A percentile compares a stretch with the other conserved stretches of the same genome.
phyloP scores from a whole-genome alignment of 2,888 invertebrate genomes.

The Tinea semifulvella region DNA sequence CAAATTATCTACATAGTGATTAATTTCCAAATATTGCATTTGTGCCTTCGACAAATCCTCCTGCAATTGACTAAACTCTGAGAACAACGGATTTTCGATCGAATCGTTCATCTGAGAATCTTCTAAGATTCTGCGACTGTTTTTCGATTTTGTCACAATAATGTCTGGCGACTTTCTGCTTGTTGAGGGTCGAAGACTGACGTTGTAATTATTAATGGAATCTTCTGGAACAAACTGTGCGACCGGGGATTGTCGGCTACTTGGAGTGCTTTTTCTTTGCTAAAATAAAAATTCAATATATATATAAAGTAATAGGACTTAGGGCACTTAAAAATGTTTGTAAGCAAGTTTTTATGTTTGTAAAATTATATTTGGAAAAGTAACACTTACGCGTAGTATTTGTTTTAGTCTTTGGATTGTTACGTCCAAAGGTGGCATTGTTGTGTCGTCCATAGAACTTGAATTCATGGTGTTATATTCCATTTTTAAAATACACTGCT shows the following conservation, averaged over 20 bases:
- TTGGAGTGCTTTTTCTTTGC: not conserved
- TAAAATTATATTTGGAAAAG: not conserved
- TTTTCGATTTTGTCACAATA: not conserved
- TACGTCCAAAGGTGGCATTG: not conserved
- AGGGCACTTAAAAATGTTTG: no score
- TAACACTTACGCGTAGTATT: not conserved
- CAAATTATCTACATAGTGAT: slow-evolving; percentile 1
- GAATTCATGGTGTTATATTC: not conserved
- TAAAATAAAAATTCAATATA: not conserved
- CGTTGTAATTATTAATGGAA: not conserved
- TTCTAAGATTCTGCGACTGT: no score
- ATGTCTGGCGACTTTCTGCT: slow-evolving; percentile 2
- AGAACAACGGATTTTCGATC: no score
- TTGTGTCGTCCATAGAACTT: not conserved
- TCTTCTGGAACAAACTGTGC: not conserved
- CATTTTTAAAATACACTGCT: not conserved
- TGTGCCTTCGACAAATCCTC: not conserved
- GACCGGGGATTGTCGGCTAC: not conserved
- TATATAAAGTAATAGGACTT: no score
- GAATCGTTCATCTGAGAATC: not conserved
- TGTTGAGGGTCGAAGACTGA: not conserved
- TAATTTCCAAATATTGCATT: slow-evolving; percentile 8
- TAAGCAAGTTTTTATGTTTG: no score
- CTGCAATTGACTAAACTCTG: not conserved
- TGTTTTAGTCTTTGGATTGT: slow-evolving; percentile 2